Base-by-base conservation (phyloP, 2,113 vertebrate species). In the Larimichthys crocea region DNA sequence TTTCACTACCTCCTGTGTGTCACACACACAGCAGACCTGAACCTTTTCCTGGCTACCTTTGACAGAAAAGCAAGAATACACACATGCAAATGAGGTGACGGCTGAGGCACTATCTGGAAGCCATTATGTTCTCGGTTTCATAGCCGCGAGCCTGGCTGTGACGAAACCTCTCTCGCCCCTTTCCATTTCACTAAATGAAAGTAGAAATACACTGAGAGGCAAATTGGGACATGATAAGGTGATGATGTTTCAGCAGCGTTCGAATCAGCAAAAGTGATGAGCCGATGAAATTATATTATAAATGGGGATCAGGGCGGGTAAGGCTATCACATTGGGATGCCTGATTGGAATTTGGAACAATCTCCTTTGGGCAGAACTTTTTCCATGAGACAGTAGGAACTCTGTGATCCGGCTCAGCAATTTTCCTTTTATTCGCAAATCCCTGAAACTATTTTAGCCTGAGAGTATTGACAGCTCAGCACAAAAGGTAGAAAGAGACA, bases 341-440 rank as follows among this genome's bases (percentile, higher is more conserved):
- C 85, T 91, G 91, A 93, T 91, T 89, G 89, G 86, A 92, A 89
- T 92, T 92, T 86, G 77, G 76, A 92, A 84, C 86, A 89, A 87
- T 92, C 87, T 90, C 73, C 71, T 86, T 73, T 77, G 50, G 67
- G 72, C 74, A 63, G 72, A 84, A 88, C 84, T 86, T 84, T 64
- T 80, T 72, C 79, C 56, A 74, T 42, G 57, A 83, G 78, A 88
- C 63, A 81, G 66, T 42, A 69, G 53, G 79, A 89, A 76, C 59
- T 42, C 56, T 63, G 44, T 65, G 79, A 89, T 88, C 88, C 50
- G 82, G 82, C 86, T 94, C 91, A 92, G 91, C 91, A 89, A 76
- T 93, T 92, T 86, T 64, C 40, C 74, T 62, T 85, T 64, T 55
- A 72, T 83, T 77, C 76, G 16, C 65, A 87, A 90, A 92, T 91